A percentile compares a stretch with the other conserved stretches of the same genome.
phyloP scores from a whole-genome alignment of 2,113 vertebrate genomes.

The Taurulus bubalis region DNA sequence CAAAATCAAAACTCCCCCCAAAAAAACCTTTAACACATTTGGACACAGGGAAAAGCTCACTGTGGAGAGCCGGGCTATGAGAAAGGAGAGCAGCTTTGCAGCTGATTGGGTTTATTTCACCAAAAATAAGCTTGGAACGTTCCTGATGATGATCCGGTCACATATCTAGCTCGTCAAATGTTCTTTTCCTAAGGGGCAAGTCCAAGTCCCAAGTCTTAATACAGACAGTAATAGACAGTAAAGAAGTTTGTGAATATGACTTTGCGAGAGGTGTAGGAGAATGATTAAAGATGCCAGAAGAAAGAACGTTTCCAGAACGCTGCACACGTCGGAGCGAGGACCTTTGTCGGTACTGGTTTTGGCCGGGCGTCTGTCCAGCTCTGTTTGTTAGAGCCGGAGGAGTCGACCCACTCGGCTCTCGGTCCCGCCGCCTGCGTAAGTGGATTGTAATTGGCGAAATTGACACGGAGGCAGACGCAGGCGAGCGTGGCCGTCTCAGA shows the following conservation, averaged over 20 bases:
- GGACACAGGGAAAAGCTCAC: too few species aligned
- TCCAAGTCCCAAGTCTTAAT: background rate
- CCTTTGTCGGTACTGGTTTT: background rate
- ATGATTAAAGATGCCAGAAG: background rate
- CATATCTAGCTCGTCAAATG: too few species aligned
- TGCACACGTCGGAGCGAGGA: background rate
- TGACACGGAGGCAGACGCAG: constrained; percentile 12
- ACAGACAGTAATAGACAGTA: too few species aligned
- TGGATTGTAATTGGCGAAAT: constrained; percentile 11
- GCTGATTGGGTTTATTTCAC: too few species aligned
- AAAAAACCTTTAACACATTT: too few species aligned
- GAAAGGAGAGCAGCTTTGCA: too few species aligned
- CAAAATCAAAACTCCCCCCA: too few species aligned
- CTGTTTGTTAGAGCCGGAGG: background rate
- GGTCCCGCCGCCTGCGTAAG: constrained; percentile 2
- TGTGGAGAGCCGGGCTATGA: too few species aligned
- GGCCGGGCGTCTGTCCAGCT: background rate
- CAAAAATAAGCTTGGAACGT: too few species aligned
- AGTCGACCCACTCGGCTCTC: background rate
- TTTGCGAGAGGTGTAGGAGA: background rate
- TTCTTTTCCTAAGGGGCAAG: too few species aligned
- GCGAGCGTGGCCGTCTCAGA: background rate
- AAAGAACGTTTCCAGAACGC: background rate
- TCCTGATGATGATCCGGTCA: too few species aligned
- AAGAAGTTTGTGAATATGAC: background rate